Evolutionary conservation across 2,888 invertebrate genomes (phyloP), one percentile per base, ranked within the genome.

Genomic region (Sipha maydis): DNA sequence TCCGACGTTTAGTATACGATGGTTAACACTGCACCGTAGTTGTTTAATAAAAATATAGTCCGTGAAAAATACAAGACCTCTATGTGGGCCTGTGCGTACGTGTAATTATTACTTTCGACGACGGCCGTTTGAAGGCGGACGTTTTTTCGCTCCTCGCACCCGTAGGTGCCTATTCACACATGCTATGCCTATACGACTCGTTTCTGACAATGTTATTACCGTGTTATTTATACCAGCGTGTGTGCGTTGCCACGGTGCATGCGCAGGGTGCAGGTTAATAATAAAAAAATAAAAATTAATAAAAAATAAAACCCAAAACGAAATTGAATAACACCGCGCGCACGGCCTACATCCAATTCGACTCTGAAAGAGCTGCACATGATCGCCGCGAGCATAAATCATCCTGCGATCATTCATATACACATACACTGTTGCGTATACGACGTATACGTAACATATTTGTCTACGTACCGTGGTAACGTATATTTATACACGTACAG

Each of bases 141-240:
- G 73, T 86, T 86, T 85, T 78, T 76, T 38, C 56, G 79, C 80
- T 56, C n/a, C 85, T 75, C 75, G 73, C 56, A 61, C 85, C 77
- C 83, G 73, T 73, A 54, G 31, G 61, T 21, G 14, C 67, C n/a
- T n/a, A 38, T 38, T n/a, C n/a, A 61, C 17, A 34, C 14, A 14
- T 31, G 54, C 34, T 61, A 34, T 79, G 34, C 8, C 11, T 71
- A 54, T 48, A 25, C 34, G 9, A 69, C 11, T 25, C n/a, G 28
- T 80, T 80, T 88, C 86, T 56, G 80, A 88, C 80, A 75, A 56
- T 54, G 38, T 88, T 80, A 80, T 88, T 88, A 80, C 79, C 80
- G 61, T 21, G 86, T 86, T 56, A 73, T 86, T 73, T 54, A 71
- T 69, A 54, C 38, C 80, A 8, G 17, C 67, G 34, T 21, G 34